Base-by-base conservation (phyloP, 1,140 invertebrate species). In the Neomicropteryx cornuta region DNA sequence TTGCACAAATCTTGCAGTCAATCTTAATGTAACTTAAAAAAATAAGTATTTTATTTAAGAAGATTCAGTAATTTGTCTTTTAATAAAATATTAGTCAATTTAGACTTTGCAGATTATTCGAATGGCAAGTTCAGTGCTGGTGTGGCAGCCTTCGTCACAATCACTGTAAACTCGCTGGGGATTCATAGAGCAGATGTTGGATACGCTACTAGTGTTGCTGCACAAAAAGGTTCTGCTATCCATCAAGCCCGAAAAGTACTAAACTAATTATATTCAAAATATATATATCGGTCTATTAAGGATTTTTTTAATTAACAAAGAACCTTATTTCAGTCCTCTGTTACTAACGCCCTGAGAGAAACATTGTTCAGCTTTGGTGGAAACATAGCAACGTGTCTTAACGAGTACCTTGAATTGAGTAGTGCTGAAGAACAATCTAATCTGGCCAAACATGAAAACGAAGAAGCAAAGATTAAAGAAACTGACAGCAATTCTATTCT, bases 161-260 rank as follows among this genome's bases (percentile, higher is more conserved):
- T 68, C 5, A 52, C 52, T 4, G 55, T 66, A 13, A 66, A 60
- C 39, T 56, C 42, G 16, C 48, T 66, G 4, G 58, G 61, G 29
- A 60, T 68, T 18, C 58, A 59, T 32, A 43, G 62, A n/a, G 63
- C 65, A 45, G 65, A 68, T 42, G 50, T 66, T 8, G 65, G 65
- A 3, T 68, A 68, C 43, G 65, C 61, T 3, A 66, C 63, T 2
- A 49, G 53, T 4, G 19, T 52, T 0, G 55, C 55, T 1, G 23
- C 40, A 14, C 52, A 46, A 28, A 68, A 68, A 39, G 63, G 66
- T 5, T 49, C 54, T 3, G 61, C 66, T 22, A 66, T 68, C 31
- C 59, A 64, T 34, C 57, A 59, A 39, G 58, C 63, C 11, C 57
- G 66, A 44, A 68, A 64, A 54, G 65, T 66, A 51, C 37, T n/a